Base-by-base conservation (phyloP, 2,797 vertebrate species). In the Hyperoplus immaculatus region DNA sequence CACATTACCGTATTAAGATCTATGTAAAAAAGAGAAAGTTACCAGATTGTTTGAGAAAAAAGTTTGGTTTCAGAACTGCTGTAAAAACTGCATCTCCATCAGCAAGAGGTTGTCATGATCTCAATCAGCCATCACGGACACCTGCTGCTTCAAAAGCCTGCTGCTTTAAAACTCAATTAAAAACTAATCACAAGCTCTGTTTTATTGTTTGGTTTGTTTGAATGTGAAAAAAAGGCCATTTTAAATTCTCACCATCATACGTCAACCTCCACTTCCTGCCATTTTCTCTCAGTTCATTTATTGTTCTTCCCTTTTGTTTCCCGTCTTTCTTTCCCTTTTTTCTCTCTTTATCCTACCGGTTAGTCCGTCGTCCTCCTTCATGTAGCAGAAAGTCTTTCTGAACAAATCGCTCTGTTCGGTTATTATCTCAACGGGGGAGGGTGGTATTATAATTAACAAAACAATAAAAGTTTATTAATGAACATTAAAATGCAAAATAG, bases 381-480 rank as follows among this genome's bases (percentile, higher is more conserved):
- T 92, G 88, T 92, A 89, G 81, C 91, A 84, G 84, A 87, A 86
- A 88, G 84, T 87, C 87, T 89, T 91, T 93, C 87, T 77, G 87
- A 92, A 91, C 87, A 93, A 94, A 92, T 91, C 82, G 75, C 72
- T 81, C 62, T 81, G 67, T 91, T 93, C 91, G 82, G 88, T 94
- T 94, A 95, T 97, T 96, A 94, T 95, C 93, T 93, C 96, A 97
- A 96, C 94, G 94, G 95, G 96, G 91, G 92, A 92, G 91, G 90
- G 63, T 88, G 90, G 95, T 95, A 95, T 97, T 97, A 96, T 97
- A 97, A 98, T 98, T 97, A 98, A 97, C 96, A 96, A 96, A 98
- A 98, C 96, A 97, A 99, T 99, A 98, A 99, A 98, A 98, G 96
- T 98, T 98, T 98, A 99, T 98, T 98, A 98, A 98, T 98, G 96